Base-by-base conservation (phyloP, 2,113 vertebrate genomes). In the Erythrocercus mccallii region DNA sequence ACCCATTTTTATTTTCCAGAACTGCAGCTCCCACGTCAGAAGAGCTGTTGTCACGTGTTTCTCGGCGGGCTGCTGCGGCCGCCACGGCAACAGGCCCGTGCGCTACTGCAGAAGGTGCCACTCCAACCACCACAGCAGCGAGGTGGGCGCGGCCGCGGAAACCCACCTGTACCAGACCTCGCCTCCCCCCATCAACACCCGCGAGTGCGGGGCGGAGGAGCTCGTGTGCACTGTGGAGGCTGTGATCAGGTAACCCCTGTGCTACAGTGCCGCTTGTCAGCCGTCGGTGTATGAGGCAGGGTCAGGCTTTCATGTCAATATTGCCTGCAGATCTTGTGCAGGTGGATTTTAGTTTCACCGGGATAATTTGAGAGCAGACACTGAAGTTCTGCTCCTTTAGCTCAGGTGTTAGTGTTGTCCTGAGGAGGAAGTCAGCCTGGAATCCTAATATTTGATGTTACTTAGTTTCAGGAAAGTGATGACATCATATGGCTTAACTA, bases 141-240 rank as follows among this genome's bases (percentile, higher is more conserved):
- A 99, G 95, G 98, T 99, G 90, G 99, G 99, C 92, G 98, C 98
- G 4, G 96, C 98, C 0, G 98, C 99, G 2, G 99, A 99, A 96
- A 99, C 99, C 2, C 99, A 99, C 96, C 99, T 99, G 65, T 99
- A 99, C 87, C 99, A 99, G 98, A 99, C 99, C 69, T 99, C 99
- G 0, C 99, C 99, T 4, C 99, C 99, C 9, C 99, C 99, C 69
- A 99, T 99, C 98, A 99, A 99, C 97, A 99, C 99, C 0, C 98
- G 99, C 16, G 99, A 99, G 96, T 99, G 99, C 10, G 99, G 99
- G 0, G 99, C 99, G 0, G 99, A 99, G 98, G 99, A 99, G 90
- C 98, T 99, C 12, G 99, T 99, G 74, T 99, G 99, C 76, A 99
- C 99, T 0, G 99, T 99, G 96, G 99, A 99, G 92, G 99, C 99